Base-by-base conservation (phyloP, 2,888 invertebrate genomes). In the Globia sparganii region DNA sequence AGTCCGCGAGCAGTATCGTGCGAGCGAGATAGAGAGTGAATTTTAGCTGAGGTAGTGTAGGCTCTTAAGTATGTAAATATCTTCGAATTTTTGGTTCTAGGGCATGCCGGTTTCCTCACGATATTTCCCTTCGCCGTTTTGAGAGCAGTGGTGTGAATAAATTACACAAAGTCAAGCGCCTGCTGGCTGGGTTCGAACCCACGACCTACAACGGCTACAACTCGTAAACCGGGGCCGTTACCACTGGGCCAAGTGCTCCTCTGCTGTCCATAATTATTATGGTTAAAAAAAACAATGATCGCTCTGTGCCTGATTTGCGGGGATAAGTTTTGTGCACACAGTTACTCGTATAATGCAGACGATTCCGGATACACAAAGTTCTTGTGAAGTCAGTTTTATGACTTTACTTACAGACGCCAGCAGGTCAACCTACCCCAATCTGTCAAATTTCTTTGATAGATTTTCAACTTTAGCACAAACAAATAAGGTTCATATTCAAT, bases 271-370 rank as follows among this genome's bases (percentile, higher is more conserved):
- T 21, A n/a, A n/a, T n/a, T n/a, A 5, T 40, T 18, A 11, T 15
- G 8, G 15, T 37, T n/a, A n/a, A 64, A n/a, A 65, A 4, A 8
- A 37, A 34, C 25, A 64, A 8, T 37, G 4, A n/a, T 25, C 25
- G 25, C 34, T 61, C 11, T 61, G 34, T 31, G 4, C 31, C 31
- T 40, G 40, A 46, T 21, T 62, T 37, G 8, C 15, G 15, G 34
- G 46, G 46, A 28, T 59, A 40, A 49, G 21, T 77, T 43, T 43
- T 31, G 43, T 40, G 31, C 8, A n/a, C 25, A 28, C 37, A 59
- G 9, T n/a, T n/a, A n/a, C n/a, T n/a, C n/a, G 59, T 21, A 78
- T 80, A 80, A 58, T 43, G 25, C 9, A 8, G 28, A 31, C 31
- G 40, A 25, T 40, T 59, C 59, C 25, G 25, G 71, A 11, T 18